Evolutionary conservation across 2,113 vertebrate genomes (phyloP), one percentile per base, ranked within the genome.

Genomic region (Brachyistius frenatus): DNA sequence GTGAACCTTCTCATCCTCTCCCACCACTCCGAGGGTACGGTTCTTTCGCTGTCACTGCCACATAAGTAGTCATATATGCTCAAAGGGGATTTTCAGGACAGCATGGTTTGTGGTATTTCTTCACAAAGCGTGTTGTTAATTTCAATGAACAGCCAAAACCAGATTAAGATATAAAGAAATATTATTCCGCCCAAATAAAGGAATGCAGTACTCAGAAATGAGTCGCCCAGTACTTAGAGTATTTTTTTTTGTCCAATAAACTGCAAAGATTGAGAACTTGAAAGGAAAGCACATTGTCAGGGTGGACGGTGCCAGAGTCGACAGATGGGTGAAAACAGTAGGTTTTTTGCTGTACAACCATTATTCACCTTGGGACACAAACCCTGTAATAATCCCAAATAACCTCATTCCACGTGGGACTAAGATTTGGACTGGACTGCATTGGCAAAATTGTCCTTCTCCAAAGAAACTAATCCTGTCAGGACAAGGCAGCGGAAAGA

Each of bases 1-100:
- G 97, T 99, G 94, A 99, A 99, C 95, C 96, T 99, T 10, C 96
- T 99, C 94, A 99, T 98, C 94, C 95, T 99, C 91, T 99, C 98
- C 91, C 98, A 99, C 95, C 98, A 99, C 96, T 99, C 98, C 76
- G 98, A 99, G 95, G 98, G 98, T 99, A 94, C 96, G 76, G 55
- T 55, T 79, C 63, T 47, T 30, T 72, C n/a, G 44, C 56, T 66
- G 37, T 79, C 69, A 46, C 33, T 58, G 68, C 78, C 65, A 61
- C 39, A 71, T 69, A 50, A 44, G 52, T 5, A 44, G 76, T 68
- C 71, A 52, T 50, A 79, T 66, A 84, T 16, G 54, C 75, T 69
- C 41, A 76, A 30, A 73, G 36, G 57, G 76, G 46, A 74, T 81
- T 76, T 75, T 77, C 41, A 76, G 80, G 58, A 77, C 39, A 62